A percentile compares a stretch with the other conserved stretches of the same genome.
Conservation (phyloP, 2,113 vertebrate species). For the Syngnathus scovelli region DNA sequence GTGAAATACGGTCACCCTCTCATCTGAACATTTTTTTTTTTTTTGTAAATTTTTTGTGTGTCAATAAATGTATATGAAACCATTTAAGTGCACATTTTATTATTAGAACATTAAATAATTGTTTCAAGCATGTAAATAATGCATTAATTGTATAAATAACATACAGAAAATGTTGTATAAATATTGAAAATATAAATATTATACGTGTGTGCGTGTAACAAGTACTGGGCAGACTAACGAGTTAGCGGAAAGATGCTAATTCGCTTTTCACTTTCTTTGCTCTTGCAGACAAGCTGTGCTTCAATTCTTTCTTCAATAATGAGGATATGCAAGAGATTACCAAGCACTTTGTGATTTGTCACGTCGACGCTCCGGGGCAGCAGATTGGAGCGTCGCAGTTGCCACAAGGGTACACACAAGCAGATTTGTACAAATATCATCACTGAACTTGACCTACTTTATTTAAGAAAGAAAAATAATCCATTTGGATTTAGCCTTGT, state of each 20-base stretch:
- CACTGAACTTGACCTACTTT: not conserved
- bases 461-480: not conserved
- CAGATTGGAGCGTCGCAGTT: slow-evolving; percentile 85
- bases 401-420: slow-evolving; percentile 82
- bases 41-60: too few species aligned
- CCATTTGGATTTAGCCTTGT: not conserved
- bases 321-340: slow-evolving; percentile 99
- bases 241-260: not conserved
- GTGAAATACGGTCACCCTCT: too few species aligned
- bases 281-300: slow-evolving; percentile 92
- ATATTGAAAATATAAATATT: too few species aligned
- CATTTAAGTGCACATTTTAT: too few species aligned
- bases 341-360: slow-evolving; percentile 96
- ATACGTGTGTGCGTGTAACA: too few species aligned
- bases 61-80: too few species aligned
- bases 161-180: too few species aligned
- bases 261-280: not conserved
- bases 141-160: too few species aligned
- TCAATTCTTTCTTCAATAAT: slow-evolving; percentile 92
- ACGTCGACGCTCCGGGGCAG: slow-evolving; percentile 90
- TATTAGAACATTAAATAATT: too few species aligned
- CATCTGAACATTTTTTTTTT: too few species aligned
- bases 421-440: not conserved
- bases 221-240: too few species aligned
- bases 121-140: too few species aligned